Percentiles rank a stretch among this genome's conserved stretches.
Conservation (phyloP, 2,888 invertebrate species). For the Leptodirus hochenwartii region DNA sequence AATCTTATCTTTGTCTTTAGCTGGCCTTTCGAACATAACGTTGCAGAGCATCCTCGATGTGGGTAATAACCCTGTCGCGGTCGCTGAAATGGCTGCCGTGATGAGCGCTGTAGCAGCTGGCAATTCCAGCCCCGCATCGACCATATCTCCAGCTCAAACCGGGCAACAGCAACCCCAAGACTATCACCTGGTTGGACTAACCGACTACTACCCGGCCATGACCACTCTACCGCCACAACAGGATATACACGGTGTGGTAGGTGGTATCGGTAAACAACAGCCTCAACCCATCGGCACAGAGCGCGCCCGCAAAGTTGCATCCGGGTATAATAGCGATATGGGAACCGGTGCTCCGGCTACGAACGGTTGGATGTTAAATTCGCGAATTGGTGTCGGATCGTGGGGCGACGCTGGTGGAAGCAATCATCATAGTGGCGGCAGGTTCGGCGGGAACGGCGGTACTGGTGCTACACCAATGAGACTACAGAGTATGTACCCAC, state of each 20-base stretch:
- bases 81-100: neutral
- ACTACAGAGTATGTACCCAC: too few species aligned
- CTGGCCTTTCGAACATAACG: too few species aligned
- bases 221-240: constrained; percentile 6
- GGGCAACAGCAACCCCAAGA: constrained; percentile 14
- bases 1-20: too few species aligned
- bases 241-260: constrained; percentile 7
- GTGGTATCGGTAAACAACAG: constrained; percentile 33
- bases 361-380: constrained; percentile 13
- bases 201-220: constrained; percentile 14
- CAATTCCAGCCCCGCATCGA: constrained; percentile 9
- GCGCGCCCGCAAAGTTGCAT: constrained; percentile 44
- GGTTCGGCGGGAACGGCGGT: too few species aligned
- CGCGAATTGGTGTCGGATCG: too few species aligned
- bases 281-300: constrained; percentile 64
- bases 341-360: too few species aligned
- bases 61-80: constrained; percentile 31
- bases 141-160: constrained; percentile 18
- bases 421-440: constrained; percentile 8
- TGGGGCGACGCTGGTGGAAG: constrained; percentile 11
- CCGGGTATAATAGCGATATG: too few species aligned
- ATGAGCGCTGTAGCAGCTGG: neutral
- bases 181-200: constrained; percentile 11
- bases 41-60: constrained; percentile 28
- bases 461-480: too few species aligned